These are phyloP conservation scores for Gouania willdenowi DNA, from an alignment of 2,797 vertebrate genomes.

Conservation along the genomic window DNA sequence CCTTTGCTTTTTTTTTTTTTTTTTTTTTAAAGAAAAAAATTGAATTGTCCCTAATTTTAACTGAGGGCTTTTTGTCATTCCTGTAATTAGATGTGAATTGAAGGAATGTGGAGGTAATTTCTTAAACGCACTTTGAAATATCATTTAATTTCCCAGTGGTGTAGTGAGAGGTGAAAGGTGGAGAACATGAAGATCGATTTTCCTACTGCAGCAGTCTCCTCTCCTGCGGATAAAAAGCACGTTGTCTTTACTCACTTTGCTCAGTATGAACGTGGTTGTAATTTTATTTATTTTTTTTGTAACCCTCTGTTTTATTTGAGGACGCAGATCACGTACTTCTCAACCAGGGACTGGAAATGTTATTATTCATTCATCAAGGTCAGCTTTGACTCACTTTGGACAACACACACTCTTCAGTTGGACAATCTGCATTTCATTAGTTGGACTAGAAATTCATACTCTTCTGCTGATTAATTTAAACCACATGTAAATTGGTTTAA, in stretches of 20 bases:
- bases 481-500: too few species aligned
- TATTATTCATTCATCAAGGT: constrained; percentile 45
- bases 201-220: constrained; percentile 12
- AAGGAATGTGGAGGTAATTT: too few species aligned
- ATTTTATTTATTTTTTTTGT: too few species aligned
- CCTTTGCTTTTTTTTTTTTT: too few species aligned
- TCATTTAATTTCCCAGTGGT: constrained; percentile 36
- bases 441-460: too few species aligned
- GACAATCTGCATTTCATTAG: constrained; percentile 4
- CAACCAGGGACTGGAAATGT: constrained; percentile 9
- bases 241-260: background rate
- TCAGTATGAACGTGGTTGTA: background rate
- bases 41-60: too few species aligned
- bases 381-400: constrained; percentile 20
- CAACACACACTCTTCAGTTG: constrained; percentile 13
- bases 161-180: constrained; percentile 35
- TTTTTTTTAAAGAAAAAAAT: too few species aligned
- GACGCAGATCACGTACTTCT: constrained; percentile 11
- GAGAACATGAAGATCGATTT: constrained; percentile 36
- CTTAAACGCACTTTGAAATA: constrained; percentile 27
- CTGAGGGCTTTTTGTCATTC: too few species aligned
- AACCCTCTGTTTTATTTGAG: constrained; percentile 23
- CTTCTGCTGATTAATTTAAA: too few species aligned
- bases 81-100: too few species aligned
- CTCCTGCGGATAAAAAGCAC: constrained; percentile 17